Evolutionary conservation across 2,113 vertebrate genomes (phyloP), one percentile per base, ranked within the genome.

Genomic region (Cyrtonyx montezumae): DNA sequence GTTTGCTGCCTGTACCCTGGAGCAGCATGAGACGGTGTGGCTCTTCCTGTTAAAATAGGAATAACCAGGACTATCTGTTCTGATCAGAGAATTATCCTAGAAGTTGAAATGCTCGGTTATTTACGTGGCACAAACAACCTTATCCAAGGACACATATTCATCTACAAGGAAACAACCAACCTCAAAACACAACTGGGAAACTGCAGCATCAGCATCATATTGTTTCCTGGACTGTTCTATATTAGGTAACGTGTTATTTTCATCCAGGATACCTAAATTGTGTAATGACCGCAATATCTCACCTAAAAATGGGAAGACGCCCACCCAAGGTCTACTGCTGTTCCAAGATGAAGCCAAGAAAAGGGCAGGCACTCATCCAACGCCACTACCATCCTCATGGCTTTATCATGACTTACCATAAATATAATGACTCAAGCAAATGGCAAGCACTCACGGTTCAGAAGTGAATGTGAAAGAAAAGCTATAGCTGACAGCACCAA

Each of bases 171-270:
- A 95, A 82, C 26, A 89, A 77, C 13, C 78, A 83, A 75, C 51
- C 40, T 68, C 93, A 92, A 80, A 92, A 96, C 56, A 55, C 32
- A 17, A 85, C 65, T 12, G 34, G 84, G 46, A 94, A 89, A 94
- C 70, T 32, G 89, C 89, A 34, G 8, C 77, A 73, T 96, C 94
- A 94, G 93, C 91, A 95, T 34, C 75, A 40, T n/a, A 45, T 5
- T 91, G 84, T 70, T 93, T 95, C 94, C 84, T 90, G 79, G 51
- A 80, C 76, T 80, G 84, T 79, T 95, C 93, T 96, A 83, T 83
- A 83, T 94, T 91, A 67, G 43, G 94, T 51, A 93, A 71, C 28
- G 32, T 0, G 1, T 12, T 92, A 71, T 96, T 92, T 95, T 92
- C 62, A 83, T 67, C 34, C 67, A 74, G 84, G 78, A 91, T 88